Conservation (phyloP, 1,140 invertebrate genomes). For the Limonius californicus region DNA sequence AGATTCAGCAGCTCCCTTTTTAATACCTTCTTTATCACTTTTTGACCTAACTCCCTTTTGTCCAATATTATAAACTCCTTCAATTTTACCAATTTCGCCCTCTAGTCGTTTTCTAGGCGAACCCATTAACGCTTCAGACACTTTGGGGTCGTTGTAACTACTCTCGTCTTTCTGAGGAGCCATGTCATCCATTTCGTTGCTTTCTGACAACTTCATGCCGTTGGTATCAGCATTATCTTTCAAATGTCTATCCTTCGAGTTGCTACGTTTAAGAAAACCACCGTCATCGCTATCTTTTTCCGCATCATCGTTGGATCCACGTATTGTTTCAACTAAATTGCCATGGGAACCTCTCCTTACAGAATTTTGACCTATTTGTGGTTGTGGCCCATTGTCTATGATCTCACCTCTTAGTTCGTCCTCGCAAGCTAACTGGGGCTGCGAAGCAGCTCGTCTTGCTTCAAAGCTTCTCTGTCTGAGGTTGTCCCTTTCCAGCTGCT, state of each 20-base stretch:
- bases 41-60: slow-evolving; percentile 28
- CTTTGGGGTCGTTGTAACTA: slow-evolving; percentile 27
- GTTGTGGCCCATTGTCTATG: slow-evolving; percentile 44
- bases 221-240: background rate
- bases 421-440: slow-evolving; percentile 61
- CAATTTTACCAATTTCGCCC: slow-evolving; percentile 44
- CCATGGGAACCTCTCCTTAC: slow-evolving; percentile 54
- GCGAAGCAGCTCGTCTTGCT: slow-evolving; percentile 57
- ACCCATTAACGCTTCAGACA: slow-evolving; percentile 34
- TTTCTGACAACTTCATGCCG: slow-evolving; percentile 5
- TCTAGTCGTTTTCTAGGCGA: slow-evolving; percentile 40
- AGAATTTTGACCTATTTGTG: slow-evolving; percentile 42
- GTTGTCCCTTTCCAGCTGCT: slow-evolving; percentile 57
- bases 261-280: slow-evolving; percentile 48
- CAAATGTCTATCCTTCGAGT: slow-evolving; percentile 22
- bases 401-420: slow-evolving; percentile 44
- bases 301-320: slow-evolving; percentile 40
- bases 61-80: slow-evolving; percentile 44
- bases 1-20: slow-evolving; percentile 54
- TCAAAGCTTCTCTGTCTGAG: slow-evolving; percentile 53
- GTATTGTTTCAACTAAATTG: slow-evolving; percentile 51
- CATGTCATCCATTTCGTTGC: slow-evolving; percentile 4
- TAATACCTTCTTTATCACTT: slow-evolving; percentile 41
- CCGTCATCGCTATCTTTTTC: slow-evolving; percentile 58
- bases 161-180: slow-evolving; percentile 19